A percentile compares a stretch with the other conserved stretches of the same genome.
Evolutionary conservation across 2,113 vertebrate species (phyloP).

Genomic region (Epinephelus moara): DNA sequence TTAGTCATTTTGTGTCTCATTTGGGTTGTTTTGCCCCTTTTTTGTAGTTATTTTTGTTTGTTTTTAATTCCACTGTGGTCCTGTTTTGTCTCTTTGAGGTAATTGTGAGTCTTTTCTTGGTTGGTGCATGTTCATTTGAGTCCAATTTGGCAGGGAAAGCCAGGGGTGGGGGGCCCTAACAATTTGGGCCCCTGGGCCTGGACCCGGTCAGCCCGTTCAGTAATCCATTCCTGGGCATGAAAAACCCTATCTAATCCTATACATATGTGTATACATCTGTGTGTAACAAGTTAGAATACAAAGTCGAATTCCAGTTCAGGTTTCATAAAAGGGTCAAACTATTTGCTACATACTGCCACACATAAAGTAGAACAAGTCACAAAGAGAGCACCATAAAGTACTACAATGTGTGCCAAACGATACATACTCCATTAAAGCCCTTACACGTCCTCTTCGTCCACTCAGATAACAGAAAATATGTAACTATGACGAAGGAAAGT

Average conservation of each 20-base stretch:
- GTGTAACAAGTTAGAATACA: not conserved
- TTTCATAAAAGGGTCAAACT: not conserved
- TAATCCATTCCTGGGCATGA: no score
- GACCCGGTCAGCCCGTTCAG: no score
- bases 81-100: no score
- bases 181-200: no score
- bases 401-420: not conserved
- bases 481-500: conserved; percentile 20
- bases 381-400: not conserved
- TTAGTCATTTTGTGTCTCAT: no score
- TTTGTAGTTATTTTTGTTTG: no score
- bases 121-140: no score
- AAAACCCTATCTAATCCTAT: conserved; percentile 5
- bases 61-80: no score
- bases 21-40: no score
- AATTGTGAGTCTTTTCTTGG: no score
- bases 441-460: not conserved
- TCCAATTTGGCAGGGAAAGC: no score
- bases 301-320: not conserved
- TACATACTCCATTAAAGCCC: not conserved
- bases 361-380: not conserved
- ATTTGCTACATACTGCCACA: not conserved
- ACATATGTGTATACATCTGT: not conserved
- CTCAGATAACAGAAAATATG: conserved; percentile 17
- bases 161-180: no score